Base-by-base conservation (phyloP, 92 coral and sea anemone genomes). In the Blastomussa wellsi region DNA sequence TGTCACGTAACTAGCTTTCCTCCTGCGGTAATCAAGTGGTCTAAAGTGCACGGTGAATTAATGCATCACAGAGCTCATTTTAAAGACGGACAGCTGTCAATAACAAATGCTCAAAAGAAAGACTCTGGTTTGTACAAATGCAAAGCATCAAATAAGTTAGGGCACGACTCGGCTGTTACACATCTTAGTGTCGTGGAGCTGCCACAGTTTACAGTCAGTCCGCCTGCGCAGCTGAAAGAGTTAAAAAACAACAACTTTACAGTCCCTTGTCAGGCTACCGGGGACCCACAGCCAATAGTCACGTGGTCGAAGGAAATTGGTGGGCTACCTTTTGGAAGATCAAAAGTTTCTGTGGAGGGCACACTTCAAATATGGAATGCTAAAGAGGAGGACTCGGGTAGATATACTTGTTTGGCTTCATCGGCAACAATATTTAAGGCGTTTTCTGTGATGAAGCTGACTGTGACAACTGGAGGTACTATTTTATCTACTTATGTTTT, bases 111-210 rank as follows among this genome's bases (percentile, higher is more conserved):
- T 22, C 72, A 59, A n/a, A 79, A 79, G 60, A 12, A 24, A 1
- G 83, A 79, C 17, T 59, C 71, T 59, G 83, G 83, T 5, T 28
- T 12, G 52, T 79, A 79, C 83, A 19, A 24, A 24, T 79, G 83
- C 33, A 20, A 37, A 14, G 83, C 73, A 20, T 29, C 51, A 17
- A 79, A 79, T 41, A 11, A 0, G n/a, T 28, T 79, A 22, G 83
- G 83, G 5, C 37, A 38, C 24, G 83, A 22, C 6, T 60, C 74
- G 2, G 71, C 83, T n/a, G 42, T 28, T 20, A 65, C 83, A 1
- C 26, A 60, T 12, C 73, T 79, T 2, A n/a, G 1, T 22, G 83
- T 79, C 37, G 83, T 79, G 32, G 32, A 59, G 19, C 12, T 59
- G 73, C 73, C 83, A 4, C 71, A 28, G 9, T 51, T 76, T 31